Evolutionary conservation across 2,888 invertebrate genomes (phyloP), one percentile per base, ranked within the genome.

Genomic region (Diaperis boleti): DNA sequence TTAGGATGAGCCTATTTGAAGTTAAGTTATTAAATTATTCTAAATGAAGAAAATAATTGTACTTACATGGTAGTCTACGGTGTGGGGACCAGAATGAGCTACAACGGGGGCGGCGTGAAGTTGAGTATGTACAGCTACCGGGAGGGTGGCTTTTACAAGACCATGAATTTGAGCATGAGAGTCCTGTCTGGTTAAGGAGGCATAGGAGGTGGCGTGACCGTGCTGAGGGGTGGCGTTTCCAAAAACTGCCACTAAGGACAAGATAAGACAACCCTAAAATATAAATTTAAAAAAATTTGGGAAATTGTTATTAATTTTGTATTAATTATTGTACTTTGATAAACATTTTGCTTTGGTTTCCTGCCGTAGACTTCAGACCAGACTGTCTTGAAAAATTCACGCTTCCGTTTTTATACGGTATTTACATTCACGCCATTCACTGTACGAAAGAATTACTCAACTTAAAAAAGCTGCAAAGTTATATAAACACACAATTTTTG

Each of bases 1-100:
- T 87, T 87, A 26, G 88, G 88, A 75, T 86, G 85, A 7, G 86
- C 74, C 76, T 77, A 64, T n/a, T n/a, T n/a, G 18, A 44, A 31
- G 8, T 49, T 14, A 14, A 39, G 5, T 8, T 15, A n/a, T 39
- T 11, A 37, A 37, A 3, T 20, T 20, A 3, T 26, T 2, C 6
- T 26, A 5, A 39, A 14, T 11, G n/a, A 39, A 39, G 8, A 4
- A 15, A 39, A 26, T 3, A 6, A 26, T n/a, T 8, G 6, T 5
- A 3, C 26, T 26, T 26, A 26, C 26, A 26, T 26, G 26, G 6
- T 26, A 26, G 26, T 26, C 50, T 1, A 50, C 50, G 10, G 18
- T 22, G 26, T 55, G 31, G 5, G 41, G 42, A n/a, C 8, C 50
- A 7, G 35, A 17, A n/a, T 35, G 18, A 8, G 18, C 35, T 10